A percentile compares a stretch with the other conserved stretches of the same genome.
Evolutionary conservation across 1,140 invertebrate species (phyloP).

Genomic region (Drosophila hydei): DNA sequence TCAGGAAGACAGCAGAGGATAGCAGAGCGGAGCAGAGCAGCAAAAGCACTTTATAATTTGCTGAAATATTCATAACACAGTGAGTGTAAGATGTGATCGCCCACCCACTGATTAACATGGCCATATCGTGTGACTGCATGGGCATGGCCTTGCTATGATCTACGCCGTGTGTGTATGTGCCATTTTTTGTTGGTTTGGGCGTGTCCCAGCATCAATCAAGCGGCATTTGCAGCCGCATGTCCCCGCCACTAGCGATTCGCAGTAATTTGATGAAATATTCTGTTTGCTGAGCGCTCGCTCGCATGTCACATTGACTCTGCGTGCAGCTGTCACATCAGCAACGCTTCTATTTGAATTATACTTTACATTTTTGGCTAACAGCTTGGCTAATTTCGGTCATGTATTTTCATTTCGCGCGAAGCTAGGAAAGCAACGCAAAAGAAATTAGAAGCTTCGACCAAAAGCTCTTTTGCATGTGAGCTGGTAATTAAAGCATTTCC

Average conservation of each 20-base stretch:
- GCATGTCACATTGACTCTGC: slow-evolving; percentile 11
- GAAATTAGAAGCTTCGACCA: slow-evolving; percentile 13
- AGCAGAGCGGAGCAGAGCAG: slow-evolving; percentile 17
- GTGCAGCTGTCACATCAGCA: slow-evolving; percentile 22
- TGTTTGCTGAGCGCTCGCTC: slow-evolving; percentile 58
- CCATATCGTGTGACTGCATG: slow-evolving; percentile 7
- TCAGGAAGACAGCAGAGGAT: slow-evolving; percentile 32
- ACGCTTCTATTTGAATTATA: slow-evolving; percentile 59
- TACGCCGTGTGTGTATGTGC: too few relatives aligned
- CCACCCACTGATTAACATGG: slow-evolving; percentile 65
- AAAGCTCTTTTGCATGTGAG: slow-evolving; percentile 53
- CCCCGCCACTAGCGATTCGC: slow-evolving; percentile 44
- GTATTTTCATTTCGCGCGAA: slow-evolving; percentile 43
- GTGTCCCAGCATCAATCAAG: slow-evolving; percentile 62
- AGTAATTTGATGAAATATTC: slow-evolving; percentile 77
- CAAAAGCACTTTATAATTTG: slow-evolving; percentile 61
- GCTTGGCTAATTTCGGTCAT: slow-evolving; percentile 58
- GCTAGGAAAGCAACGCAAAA: slow-evolving; percentile 11
- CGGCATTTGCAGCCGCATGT: slow-evolving; percentile 43
- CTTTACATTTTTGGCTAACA: slow-evolving; percentile 57
- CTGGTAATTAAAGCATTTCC: slow-evolving; percentile 69
- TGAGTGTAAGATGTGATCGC: slow-evolving; percentile 60
- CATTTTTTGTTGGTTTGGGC: not conserved
- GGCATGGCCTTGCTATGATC: not conserved
- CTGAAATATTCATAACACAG: slow-evolving; percentile 71